A percentile compares a stretch with the other conserved stretches of the same genome.
phyloP scores from a whole-genome alignment of 1,140 invertebrate species.

The Platorchestia sp. region DNA sequence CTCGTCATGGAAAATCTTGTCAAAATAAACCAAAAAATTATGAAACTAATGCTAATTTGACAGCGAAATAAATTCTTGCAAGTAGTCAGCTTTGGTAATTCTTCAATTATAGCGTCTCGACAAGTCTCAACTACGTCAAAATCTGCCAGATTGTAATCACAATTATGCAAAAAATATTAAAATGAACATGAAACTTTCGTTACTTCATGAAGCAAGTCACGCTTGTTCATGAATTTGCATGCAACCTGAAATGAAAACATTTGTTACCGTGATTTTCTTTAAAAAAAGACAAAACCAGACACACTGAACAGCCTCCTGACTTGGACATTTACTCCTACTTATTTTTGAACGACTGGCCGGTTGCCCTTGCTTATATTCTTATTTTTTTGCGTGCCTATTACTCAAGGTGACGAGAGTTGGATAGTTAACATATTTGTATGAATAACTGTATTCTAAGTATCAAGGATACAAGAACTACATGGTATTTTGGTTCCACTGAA shows the following conservation, averaged over 20 bases:
- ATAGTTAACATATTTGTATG: no score
- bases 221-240: not conserved
- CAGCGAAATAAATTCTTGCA: not conserved
- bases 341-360: no score
- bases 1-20: not conserved
- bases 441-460: no score
- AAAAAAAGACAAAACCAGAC: not conserved
- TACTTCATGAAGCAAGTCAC: not conserved
- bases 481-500: no score
- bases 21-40: not conserved
- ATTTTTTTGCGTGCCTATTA: no score
- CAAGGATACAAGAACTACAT: no score
- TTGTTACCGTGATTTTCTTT: not conserved
- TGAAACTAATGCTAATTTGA: not conserved
- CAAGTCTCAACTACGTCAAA: not conserved
- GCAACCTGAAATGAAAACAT: not conserved
- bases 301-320: not conserved
- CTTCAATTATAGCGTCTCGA: not conserved
- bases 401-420: no score
- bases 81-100: not conserved
- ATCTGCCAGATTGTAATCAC: not conserved
- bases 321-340: not conserved
- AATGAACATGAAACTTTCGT: not conserved
- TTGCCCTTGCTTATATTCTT: not conserved
- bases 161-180: not conserved